Base-by-base conservation (phyloP, 2,888 invertebrate species). In the Chrysolina oricalcia region DNA sequence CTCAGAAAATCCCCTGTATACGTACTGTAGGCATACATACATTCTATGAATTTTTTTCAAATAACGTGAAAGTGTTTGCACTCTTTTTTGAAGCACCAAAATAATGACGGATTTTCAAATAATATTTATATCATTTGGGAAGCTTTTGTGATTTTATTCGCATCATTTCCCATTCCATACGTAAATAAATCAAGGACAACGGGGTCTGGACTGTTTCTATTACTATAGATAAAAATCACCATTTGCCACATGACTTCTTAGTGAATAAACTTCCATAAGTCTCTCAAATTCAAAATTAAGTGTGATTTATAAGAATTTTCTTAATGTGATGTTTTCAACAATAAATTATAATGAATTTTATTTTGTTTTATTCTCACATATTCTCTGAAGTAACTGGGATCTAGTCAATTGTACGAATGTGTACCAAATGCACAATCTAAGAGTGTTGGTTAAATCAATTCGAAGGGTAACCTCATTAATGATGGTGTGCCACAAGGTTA, bases 21-120 rank as follows among this genome's bases (percentile, higher is more conserved):
- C 35, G 35, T 35, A 8, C 35, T 17, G 9, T 48, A 48, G 17
- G 48, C 17, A 48, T 48, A 17, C 8, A 48, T 48, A 17, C 8
- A 48, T 48, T 48, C n/a, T 48, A 48, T 17, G 2, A 11, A 8
- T 9, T 48, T 48, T 48, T 48, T 17, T 48, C 17, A n/a, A 48
- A 48, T 48, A 17, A 5, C 10, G 48, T 48, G 35, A 17, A 48
- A 17, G 17, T 48, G 17, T 48, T 48, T 48, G 48, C 48, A 48
- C 48, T 48, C 48, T 48, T 17, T 48, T 48, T 48, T n/a, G 17
- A n/a, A 48, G n/a, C 48, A 48, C 48, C 48, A 48, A 48, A 17
- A 48, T 48, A 10, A 6, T 17, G 17, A 17, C 17, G 10, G 17
- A 17, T 48, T 48, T 17, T 10, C 17, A 2, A 48, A 19, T 48